Base-by-base conservation (phyloP, 1,140 invertebrate genomes). In the Nebria ingens region DNA sequence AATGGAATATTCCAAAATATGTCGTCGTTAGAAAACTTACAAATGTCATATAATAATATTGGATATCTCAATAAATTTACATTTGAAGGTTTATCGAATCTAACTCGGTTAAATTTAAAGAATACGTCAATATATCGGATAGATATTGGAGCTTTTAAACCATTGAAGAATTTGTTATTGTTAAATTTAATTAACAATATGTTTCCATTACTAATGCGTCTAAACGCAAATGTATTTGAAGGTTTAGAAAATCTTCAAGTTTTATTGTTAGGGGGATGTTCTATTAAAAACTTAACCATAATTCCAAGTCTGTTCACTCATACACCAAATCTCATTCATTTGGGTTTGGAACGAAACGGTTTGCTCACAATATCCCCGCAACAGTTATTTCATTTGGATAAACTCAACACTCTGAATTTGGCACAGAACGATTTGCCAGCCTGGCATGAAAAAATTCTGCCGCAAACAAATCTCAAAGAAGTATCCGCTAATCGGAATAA, bases 111-210 rank as follows among this genome's bases (percentile, higher is more conserved):
- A 45, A 71, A 65, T 53, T 62, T 79, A 57, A 74, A 76, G 64
- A 77, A 77, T 60, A 70, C 69, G 1, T 73, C 74, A 1, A 62
- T 78, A 19, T 76, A 68, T 62, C 63, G 68, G 42, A 73, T 78
- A 12, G 70, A 72, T n/a, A 59, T 64, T 21, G 65, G 59, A 22
- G 71, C 72, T 20, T 78, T 79, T 59, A 64, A 62, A 21, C 57
- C 67, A 0, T 58, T 75, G 50, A 65, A 61, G 34, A 69, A 69
- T 51, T 64, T 80, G 25, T 63, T 70, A 65, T 64, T 75, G 56
- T 65, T 80, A 2, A 75, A 77, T 61, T 63, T 80, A 59, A 71
- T 71, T 12, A 73, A 77, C 55, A 80, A 80, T 62, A 71, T 70
- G 23, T 61, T 78, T 53, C 62, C 67, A 13, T 65, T 63, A 3